Evolutionary conservation across 1,140 invertebrate genomes (phyloP).

Genomic region (Tenebrio molitor): DNA sequence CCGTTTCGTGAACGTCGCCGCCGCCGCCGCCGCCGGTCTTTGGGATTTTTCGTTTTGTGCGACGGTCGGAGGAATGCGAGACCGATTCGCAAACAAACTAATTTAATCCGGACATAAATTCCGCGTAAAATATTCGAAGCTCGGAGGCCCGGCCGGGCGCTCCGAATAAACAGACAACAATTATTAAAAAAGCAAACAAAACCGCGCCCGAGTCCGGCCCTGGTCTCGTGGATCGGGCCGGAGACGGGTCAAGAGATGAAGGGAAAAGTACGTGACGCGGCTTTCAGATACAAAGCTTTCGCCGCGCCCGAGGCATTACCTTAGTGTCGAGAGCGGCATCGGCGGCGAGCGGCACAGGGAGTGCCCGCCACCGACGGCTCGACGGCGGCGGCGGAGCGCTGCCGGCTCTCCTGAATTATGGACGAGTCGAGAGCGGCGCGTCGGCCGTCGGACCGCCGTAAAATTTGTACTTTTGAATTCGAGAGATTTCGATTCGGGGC

Average conservation of each 20-base stretch:
- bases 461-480: too few relatives aligned
- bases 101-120: too few relatives aligned
- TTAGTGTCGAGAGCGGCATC: neutral
- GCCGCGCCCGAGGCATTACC: constrained; percentile 32
- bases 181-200: constrained; percentile 18
- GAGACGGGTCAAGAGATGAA: constrained; percentile 37
- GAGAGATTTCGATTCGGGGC: too few relatives aligned
- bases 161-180: constrained; percentile 9
- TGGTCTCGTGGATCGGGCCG: neutral
- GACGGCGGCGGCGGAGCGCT: neutral
- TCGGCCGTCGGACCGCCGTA: too few relatives aligned
- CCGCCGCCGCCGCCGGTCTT: too few relatives aligned
- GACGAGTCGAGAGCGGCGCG: too few relatives aligned
- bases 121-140: too few relatives aligned
- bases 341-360: constrained; percentile 10
- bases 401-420: neutral
- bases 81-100: too few relatives aligned
- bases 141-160: neutral
- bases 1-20: too few relatives aligned
- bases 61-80: too few relatives aligned
- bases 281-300: constrained; percentile 40
- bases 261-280: constrained; percentile 39
- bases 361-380: too few relatives aligned
- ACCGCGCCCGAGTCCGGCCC: constrained; percentile 11
- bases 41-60: too few relatives aligned